Evolutionary conservation across 2,888 invertebrate genomes (phyloP), one percentile per base, ranked within the genome.

Genomic region (Tholera decimalis): DNA sequence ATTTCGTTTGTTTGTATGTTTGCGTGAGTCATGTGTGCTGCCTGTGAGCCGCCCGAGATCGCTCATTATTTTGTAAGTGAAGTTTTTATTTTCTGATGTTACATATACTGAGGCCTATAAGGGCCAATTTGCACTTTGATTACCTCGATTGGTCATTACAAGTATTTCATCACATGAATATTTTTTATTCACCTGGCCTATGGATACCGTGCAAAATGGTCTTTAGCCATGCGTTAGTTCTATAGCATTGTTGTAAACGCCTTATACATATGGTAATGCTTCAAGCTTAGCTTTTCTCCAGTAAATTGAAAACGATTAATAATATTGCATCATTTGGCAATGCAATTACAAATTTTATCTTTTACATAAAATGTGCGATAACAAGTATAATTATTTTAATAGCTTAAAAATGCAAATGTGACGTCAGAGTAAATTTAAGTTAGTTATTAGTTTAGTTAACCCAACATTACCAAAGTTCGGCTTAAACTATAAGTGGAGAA

Each of bases 381-480:
- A 22, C 9, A 20, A 13, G 24, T 55, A 24, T 47, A 8, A 20
- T n/a, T 37, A 20, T n/a, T 37, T 57, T 46, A 43, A 11, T 47
- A 11, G 11, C 37, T 37, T 30, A 15, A 3, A 37, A 44, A 35
- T 9, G 11, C 15, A 30, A 56, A 53, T 55, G 69, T 73, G 62
- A 62, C 69, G 77, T 77, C 81, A 70, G 63, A 59, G 37, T 22
- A 56, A 22, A 43, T 67, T 59, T 44, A 57, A 60, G 63, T 26
- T 60, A 50, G 46, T 55, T 59, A 63, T 50, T 58, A 47, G 35
- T 72, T 77, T 67, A 67, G 54, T 59, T 67, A 47, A 58, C 57
- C 41, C 46, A 64, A 74, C 63, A 72, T 70, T 80, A 79, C 84
- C 84, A 82, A 83, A 83, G 83, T 76, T 55, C 66, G 69, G 67